Percentiles rank a stretch among this genome's conserved stretches.
Evolutionary conservation across 1,140 invertebrate species (phyloP).

Genomic region (Polyergus mexicanus): DNA sequence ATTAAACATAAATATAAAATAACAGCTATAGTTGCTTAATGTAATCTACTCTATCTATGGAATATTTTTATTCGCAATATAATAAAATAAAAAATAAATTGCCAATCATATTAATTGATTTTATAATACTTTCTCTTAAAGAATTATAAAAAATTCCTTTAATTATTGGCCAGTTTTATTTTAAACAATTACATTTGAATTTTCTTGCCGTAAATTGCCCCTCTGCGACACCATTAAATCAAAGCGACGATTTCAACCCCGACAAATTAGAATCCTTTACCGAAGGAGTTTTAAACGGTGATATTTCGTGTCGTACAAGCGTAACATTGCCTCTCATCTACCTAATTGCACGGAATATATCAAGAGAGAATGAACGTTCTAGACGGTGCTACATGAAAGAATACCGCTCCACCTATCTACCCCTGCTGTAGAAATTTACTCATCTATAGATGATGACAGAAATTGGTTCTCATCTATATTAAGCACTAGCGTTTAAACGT

Average conservation of each 20-base stretch:
- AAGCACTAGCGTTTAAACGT: neutral
- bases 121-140: neutral
- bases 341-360: conserved; percentile 81
- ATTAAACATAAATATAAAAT: conserved; percentile 4
- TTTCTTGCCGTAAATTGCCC: too few relatives aligned
- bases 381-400: conserved; percentile 66
- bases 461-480: conserved; percentile 33
- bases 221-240: neutral
- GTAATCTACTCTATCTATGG: neutral
- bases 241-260: conserved; percentile 46
- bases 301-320: conserved; percentile 42
- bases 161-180: neutral
- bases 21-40: neutral
- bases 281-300: conserved; percentile 51
- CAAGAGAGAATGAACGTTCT: conserved; percentile 70
- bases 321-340: conserved; percentile 72
- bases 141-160: conserved; percentile 8
- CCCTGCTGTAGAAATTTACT: conserved; percentile 40
- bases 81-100: neutral
- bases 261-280: conserved; percentile 56
- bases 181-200: neutral
- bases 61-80: neutral
- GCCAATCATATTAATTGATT: neutral
- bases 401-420: neutral
- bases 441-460: neutral